phyloP scores from a whole-genome alignment of 2,888 invertebrate genomes.

The Hydrotaea cyrtoneurina region DNA sequence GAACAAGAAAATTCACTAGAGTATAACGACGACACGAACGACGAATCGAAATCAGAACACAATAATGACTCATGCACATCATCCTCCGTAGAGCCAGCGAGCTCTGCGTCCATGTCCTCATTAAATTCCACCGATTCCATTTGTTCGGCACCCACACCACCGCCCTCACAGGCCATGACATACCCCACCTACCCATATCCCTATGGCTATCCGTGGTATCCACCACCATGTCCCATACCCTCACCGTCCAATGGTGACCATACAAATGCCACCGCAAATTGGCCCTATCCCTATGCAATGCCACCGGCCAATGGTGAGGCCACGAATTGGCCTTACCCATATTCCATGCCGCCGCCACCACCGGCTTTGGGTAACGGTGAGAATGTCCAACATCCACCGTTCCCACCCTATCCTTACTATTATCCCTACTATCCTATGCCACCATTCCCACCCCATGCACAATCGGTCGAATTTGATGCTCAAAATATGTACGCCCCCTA shows the following conservation, averaged over 20 bases:
- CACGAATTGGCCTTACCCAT: slow-evolving; percentile 64
- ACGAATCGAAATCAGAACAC: slow-evolving; percentile 71
- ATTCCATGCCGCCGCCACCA: slow-evolving; percentile 52
- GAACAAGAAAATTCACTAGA: slow-evolving; percentile 64
- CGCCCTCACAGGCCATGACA: slow-evolving; percentile 61
- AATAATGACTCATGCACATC: slow-evolving; percentile 60
- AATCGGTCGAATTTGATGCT: slow-evolving; percentile 70
- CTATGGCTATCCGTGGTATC: slow-evolving; percentile 77
- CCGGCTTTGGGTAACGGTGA: slow-evolving; percentile 34
- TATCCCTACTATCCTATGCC: slow-evolving; percentile 75
- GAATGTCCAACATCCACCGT: slow-evolving; percentile 61
- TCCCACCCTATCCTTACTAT: slow-evolving; percentile 73
- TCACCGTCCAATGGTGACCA: slow-evolving; percentile 66
- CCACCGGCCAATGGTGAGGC: slow-evolving; percentile 67
- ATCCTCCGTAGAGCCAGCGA: slow-evolving; percentile 64
- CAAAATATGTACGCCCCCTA: slow-evolving; percentile 69
- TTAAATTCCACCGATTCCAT: slow-evolving; percentile 72
- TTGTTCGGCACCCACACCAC: slow-evolving; percentile 68
- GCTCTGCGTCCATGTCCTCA: slow-evolving; percentile 75
- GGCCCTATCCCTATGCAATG: slow-evolving; percentile 68
- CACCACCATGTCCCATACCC: slow-evolving; percentile 65
- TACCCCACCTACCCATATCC: slow-evolving; percentile 74
- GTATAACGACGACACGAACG: slow-evolving; percentile 60
- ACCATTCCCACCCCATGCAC: slow-evolving; percentile 58
- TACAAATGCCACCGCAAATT: slow-evolving; percentile 51